Percentiles rank a stretch among this genome's conserved stretches.
Conservation (phyloP, 2,888 invertebrate species). For the Limnephilus lunatus region DNA sequence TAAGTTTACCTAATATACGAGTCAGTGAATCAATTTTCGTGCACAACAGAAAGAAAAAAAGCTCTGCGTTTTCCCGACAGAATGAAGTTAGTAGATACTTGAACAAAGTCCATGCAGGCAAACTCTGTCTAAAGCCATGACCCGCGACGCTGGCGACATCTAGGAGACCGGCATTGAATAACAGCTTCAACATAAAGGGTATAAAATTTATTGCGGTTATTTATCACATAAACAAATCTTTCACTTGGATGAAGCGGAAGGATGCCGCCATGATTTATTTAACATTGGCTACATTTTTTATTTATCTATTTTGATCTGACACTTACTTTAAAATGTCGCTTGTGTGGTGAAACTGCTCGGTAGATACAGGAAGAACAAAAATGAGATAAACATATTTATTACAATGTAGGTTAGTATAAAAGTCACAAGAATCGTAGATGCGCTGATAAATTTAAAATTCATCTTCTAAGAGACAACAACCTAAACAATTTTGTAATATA, state of each 20-base stretch:
- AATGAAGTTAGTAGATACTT: not conserved
- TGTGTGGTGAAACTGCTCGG: not conserved
- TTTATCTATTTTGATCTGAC: not conserved
- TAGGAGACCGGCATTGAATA: conserved; percentile 34
- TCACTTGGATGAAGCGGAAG: conserved; percentile 24
- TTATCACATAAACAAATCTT: conserved; percentile 34
- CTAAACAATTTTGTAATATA: no score
- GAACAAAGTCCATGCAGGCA: not conserved
- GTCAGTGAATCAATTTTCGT: no score
- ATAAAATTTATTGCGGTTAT: conserved; percentile 27
- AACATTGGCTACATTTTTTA: not conserved
- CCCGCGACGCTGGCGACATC: not conserved
- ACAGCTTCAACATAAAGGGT: not conserved
- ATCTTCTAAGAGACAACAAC: no score
- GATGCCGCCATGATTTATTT: conserved; percentile 27
- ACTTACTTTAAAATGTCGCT: not conserved
- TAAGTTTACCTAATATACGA: no score
- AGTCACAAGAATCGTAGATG: no score
- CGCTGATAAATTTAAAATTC: no score
- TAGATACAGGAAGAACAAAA: not conserved
- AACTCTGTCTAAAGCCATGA: not conserved
- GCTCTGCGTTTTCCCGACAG: no score
- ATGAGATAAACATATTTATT: not conserved
- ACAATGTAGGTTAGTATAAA: not conserved
- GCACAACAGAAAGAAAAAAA: no score